Conservation (phyloP, 2,113 vertebrate species). For the Catharus minimus region DNA sequence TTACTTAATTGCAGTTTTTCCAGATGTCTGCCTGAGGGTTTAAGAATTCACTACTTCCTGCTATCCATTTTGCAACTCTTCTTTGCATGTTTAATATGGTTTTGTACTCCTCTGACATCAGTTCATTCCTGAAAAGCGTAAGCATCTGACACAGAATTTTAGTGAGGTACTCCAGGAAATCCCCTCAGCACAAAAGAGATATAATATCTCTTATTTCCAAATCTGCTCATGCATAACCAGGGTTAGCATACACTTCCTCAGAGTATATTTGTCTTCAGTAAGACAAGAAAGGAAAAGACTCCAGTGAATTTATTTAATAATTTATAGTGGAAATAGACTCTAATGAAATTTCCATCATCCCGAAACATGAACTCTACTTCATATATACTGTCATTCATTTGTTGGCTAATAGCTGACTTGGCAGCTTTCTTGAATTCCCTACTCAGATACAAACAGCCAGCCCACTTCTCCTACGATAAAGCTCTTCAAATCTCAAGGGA, state of each 20-base stretch:
- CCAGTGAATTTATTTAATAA: constrained; percentile 86
- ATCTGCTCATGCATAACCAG: constrained; percentile 57
- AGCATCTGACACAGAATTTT: constrained; percentile 30
- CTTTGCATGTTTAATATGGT: neutral
- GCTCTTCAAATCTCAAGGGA: neutral
- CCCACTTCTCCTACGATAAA: neutral
- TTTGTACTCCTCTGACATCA: constrained; percentile 7
- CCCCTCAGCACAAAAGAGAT: neutral
- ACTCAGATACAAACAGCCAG: neutral
- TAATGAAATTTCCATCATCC: constrained; percentile 92
- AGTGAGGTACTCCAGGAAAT: constrained; percentile 45
- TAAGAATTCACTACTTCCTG: neutral
- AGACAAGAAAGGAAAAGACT: constrained; percentile 61
- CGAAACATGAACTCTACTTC: constrained; percentile 80
- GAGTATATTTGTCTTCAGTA: constrained; percentile 57
- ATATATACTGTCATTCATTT: constrained; percentile 60
- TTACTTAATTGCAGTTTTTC: neutral
- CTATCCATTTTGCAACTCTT: neutral
- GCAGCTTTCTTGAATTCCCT: constrained; percentile 43
- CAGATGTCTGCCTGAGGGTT: neutral
- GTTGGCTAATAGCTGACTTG: constrained; percentile 42
- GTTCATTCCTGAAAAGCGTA: constrained; percentile 54
- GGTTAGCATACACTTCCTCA: constrained; percentile 37
- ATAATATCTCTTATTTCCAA: constrained; percentile 54
- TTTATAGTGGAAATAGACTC: constrained; percentile 90